Conservation (phyloP, 2,888 invertebrate genomes). For the Campopleginae sp. region DNA sequence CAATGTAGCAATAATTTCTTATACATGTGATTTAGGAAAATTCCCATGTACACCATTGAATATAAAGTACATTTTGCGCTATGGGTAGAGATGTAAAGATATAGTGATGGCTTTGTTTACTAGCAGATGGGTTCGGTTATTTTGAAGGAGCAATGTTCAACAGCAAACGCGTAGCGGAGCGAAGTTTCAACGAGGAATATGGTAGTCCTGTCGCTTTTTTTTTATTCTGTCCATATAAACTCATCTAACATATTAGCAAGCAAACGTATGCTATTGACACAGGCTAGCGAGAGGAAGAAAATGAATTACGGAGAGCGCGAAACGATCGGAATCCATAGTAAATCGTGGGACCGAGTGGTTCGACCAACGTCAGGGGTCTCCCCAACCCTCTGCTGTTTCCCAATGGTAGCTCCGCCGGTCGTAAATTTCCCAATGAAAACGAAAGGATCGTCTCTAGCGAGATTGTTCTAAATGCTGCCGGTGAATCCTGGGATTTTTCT, state of each 20-base stretch:
- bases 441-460: slow-evolving; percentile 36
- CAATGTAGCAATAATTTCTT: too few species aligned
- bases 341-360: slow-evolving; percentile 34
- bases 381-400: slow-evolving; percentile 11
- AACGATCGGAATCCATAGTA: slow-evolving; percentile 52
- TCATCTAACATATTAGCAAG: slow-evolving; percentile 31
- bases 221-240: not conserved
- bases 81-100: too few species aligned
- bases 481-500: slow-evolving; percentile 29
- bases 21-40: too few species aligned
- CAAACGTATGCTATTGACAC: slow-evolving; percentile 31
- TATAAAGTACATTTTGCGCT: too few species aligned
- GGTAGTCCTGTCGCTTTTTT: slow-evolving; percentile 1
- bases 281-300: slow-evolving; percentile 42
- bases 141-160: too few species aligned
- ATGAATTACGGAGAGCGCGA: slow-evolving; percentile 56
- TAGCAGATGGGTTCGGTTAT: too few species aligned
- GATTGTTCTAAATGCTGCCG: slow-evolving; percentile 13
- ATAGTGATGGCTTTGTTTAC: too few species aligned
- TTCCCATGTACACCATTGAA: too few species aligned
- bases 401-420: slow-evolving; percentile 34
- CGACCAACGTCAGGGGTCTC: slow-evolving; percentile 26
- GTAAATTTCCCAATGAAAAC: slow-evolving; percentile 54
- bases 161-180: too few species aligned
- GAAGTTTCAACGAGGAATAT: too few species aligned